These are phyloP conservation scores for Hirtodrosophila duncani DNA, from an alignment of 2,888 invertebrate species.

Conservation along the genomic window DNA sequence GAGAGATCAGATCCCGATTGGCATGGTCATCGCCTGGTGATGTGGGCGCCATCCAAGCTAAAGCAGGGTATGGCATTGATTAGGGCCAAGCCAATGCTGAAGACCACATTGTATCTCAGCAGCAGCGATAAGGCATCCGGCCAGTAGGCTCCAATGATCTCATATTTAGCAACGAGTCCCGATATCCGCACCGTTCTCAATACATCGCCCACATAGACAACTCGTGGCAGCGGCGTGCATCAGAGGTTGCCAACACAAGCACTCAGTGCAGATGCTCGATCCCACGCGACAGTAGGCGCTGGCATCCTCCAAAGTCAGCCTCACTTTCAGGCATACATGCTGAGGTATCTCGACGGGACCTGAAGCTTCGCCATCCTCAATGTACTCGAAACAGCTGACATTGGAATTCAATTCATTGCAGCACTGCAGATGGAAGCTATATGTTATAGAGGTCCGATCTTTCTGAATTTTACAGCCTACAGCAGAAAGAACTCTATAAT, in stretches of 20 bases:
- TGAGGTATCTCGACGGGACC: slow-evolving; percentile 85
- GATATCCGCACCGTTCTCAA: slow-evolving; percentile 86
- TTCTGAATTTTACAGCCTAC: too few species aligned
- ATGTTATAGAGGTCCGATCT: too few species aligned
- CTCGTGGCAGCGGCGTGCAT: slow-evolving; percentile 87
- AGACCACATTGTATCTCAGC: slow-evolving; percentile 88
- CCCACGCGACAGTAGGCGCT: slow-evolving; percentile 76
- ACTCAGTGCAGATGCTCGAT: slow-evolving; percentile 62
- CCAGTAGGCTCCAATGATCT: slow-evolving; percentile 81
- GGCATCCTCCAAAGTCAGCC: slow-evolving; percentile 85
- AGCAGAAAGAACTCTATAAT: too few species aligned
- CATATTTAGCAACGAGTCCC: slow-evolving; percentile 85
- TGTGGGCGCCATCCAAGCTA: slow-evolving; percentile 95
- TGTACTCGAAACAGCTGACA: slow-evolving; percentile 90
- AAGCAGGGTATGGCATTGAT: slow-evolving; percentile 96
- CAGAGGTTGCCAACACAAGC: slow-evolving; percentile 87
- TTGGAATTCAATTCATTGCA: slow-evolving; percentile 85
- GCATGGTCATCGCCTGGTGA: slow-evolving; percentile 83
- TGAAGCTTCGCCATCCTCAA: slow-evolving; percentile 82
- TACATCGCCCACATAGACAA: slow-evolving; percentile 88
- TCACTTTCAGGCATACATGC: slow-evolving; percentile 91
- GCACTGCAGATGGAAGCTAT: too few species aligned
- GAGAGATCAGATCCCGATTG: slow-evolving; percentile 82
- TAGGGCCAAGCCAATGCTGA: slow-evolving; percentile 93
- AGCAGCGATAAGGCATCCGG: slow-evolving; percentile 86